Percentiles rank a stretch among this genome's conserved stretches.
These are phyloP conservation scores for Balanococcus diminutus DNA, from an alignment of 2,888 invertebrate genomes.

Conservation along the genomic window DNA sequence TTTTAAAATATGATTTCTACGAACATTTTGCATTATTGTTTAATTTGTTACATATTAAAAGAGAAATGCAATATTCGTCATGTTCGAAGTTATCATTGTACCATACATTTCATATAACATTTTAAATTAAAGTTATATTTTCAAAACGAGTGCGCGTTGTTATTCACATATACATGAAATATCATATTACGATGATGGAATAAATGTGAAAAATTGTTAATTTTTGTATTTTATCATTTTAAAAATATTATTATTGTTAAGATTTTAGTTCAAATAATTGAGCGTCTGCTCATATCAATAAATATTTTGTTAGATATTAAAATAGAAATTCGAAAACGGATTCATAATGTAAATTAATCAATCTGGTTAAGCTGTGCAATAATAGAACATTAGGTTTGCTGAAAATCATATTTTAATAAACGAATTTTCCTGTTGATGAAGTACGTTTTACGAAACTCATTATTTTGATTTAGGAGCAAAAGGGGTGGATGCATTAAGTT, in stretches of 20 bases:
- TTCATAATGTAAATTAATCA: not conserved
- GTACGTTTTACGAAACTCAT: no score
- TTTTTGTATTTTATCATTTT: constrained; percentile 34
- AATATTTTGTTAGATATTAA: not conserved
- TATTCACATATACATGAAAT: not conserved
- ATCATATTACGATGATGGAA: not conserved
- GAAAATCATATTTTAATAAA: constrained; percentile 37
- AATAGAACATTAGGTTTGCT: constrained; percentile 25
- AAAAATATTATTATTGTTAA: not conserved
- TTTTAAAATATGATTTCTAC: not conserved
- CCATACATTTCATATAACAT: not conserved
- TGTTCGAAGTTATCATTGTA: constrained; percentile 14
- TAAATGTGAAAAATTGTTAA: constrained; percentile 19
- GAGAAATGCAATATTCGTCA: not conserved
- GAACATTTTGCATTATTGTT: not conserved
- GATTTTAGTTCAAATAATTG: not conserved
- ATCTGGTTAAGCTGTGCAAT: constrained; percentile 28
- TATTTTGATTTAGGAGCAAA: no score
- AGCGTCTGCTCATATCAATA: not conserved
- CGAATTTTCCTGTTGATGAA: not conserved
- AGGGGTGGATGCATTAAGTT: no score
- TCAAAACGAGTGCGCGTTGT: not conserved
- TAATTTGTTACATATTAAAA: not conserved
- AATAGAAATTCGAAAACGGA: not conserved
- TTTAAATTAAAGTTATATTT: not conserved